phyloP scores from a whole-genome alignment of 2,113 vertebrate species.

The Macrotus californicus region DNA sequence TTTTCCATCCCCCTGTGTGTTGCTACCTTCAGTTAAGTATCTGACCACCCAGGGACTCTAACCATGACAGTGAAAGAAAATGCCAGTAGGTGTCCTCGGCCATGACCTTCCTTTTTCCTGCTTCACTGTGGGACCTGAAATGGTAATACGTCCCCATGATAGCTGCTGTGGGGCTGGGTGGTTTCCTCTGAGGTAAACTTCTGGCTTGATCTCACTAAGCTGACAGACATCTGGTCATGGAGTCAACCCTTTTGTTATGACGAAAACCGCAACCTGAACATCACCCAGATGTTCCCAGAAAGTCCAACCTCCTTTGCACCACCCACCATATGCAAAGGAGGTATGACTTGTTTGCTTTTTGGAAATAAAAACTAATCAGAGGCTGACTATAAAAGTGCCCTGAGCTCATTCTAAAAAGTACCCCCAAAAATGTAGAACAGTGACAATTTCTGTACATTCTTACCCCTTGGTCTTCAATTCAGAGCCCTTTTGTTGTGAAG shows the following conservation, averaged over 20 bases:
- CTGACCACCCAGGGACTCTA: not conserved
- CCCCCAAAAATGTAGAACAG: not conserved
- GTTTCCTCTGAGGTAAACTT: not conserved
- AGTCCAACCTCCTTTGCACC: not conserved
- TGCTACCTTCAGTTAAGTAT: not conserved
- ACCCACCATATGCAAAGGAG: not conserved
- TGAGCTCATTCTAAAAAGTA: not conserved
- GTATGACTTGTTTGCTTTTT: not conserved
- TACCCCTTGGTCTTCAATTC: not conserved
- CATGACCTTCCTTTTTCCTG: not conserved
- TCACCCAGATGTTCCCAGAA: not conserved
- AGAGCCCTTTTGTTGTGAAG: not conserved
- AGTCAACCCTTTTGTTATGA: not conserved
- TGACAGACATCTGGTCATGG: not conserved
- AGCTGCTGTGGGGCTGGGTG: not conserved
- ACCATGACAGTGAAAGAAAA: not conserved
- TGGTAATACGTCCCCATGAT: not conserved
- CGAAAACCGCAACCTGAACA: not conserved
- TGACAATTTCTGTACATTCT: not conserved
- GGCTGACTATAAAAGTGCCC: not conserved
- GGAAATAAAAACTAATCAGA: not conserved
- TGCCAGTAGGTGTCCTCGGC: not conserved
- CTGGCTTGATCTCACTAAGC: not conserved
- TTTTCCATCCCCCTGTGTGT: not conserved
- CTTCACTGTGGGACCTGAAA: not conserved